phyloP scores from a whole-genome alignment of 2,113 vertebrate species.

The Nesoenas mayeri region DNA sequence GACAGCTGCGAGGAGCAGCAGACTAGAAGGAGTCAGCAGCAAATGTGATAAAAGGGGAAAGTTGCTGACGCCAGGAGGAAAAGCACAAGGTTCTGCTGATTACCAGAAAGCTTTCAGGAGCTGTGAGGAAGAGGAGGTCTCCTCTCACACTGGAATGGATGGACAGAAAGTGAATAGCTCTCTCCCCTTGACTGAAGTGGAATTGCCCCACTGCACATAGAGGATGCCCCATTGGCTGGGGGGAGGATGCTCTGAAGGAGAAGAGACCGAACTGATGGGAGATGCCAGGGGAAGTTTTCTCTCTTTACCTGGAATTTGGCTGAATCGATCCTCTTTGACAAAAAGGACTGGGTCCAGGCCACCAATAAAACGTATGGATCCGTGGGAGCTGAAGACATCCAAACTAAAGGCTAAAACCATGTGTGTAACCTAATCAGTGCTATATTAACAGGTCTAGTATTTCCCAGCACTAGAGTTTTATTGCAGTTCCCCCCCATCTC shows the following conservation, averaged over 20 bases:
- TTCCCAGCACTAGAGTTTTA: not conserved
- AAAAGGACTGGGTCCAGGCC: not conserved
- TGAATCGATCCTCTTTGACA: not conserved
- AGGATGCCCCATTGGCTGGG: not conserved
- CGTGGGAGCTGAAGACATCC: not conserved
- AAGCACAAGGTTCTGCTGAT: slow-evolving; percentile 41
- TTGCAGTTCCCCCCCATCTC: not conserved
- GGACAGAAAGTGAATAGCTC: not conserved
- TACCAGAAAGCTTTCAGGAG: slow-evolving; percentile 34
- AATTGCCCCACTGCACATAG: not conserved
- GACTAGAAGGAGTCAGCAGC: slow-evolving; percentile 74
- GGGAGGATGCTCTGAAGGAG: not conserved
- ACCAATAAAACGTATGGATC: not conserved
- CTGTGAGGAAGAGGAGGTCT: slow-evolving; percentile 25
- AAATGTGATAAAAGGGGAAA: slow-evolving; percentile 70
- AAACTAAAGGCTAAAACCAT: not conserved
- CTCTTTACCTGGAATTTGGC: not conserved
- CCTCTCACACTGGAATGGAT: not conserved
- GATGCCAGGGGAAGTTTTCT: not conserved
- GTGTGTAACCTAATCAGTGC: not conserved
- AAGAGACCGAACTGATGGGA: not conserved
- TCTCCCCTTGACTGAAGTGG: not conserved
- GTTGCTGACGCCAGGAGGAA: slow-evolving; percentile 63
- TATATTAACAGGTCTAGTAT: not conserved
- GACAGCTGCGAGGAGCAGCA: slow-evolving; percentile 63